Percentiles rank a stretch among this genome's conserved stretches.
Evolutionary conservation across 2,888 invertebrate genomes (phyloP).

Genomic region (Dryadula phaetusa): DNA sequence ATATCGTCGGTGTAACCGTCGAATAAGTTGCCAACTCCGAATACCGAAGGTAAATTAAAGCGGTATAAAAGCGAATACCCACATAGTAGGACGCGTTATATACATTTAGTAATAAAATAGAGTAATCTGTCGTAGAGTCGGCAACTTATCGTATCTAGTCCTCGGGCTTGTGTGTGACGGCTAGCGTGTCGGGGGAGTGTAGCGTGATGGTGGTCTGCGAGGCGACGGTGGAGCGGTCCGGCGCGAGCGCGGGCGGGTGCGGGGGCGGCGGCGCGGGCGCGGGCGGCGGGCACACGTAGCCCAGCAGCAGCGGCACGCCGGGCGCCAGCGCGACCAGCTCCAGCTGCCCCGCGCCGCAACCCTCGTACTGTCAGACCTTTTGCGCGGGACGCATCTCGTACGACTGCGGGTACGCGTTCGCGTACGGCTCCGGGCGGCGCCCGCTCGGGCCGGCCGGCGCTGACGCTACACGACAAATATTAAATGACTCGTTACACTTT

Average conservation of each 20-base stretch:
- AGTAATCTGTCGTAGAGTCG: conserved; percentile 6
- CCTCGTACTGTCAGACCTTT: conserved; percentile 85
- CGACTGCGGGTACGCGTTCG: conserved; percentile 89
- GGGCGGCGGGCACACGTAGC: conserved; percentile 65
- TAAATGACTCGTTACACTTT: background rate
- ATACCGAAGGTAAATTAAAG: background rate
- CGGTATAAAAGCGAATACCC: background rate
- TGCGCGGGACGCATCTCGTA: conserved; percentile 90
- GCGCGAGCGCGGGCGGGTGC: conserved; percentile 41
- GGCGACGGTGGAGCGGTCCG: conserved; percentile 59
- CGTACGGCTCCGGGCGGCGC: conserved; percentile 87
- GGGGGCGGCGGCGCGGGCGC: conserved; percentile 33
- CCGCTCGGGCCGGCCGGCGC: conserved; percentile 75
- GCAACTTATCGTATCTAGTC: conserved; percentile 15
- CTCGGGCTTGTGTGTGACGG: conserved; percentile 48
- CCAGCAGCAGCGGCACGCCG: conserved; percentile 72
- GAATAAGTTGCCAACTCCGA: conserved; percentile 13
- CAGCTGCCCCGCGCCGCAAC: conserved; percentile 64
- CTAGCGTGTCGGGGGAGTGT: conserved; percentile 69
- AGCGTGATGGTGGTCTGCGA: conserved; percentile 77
- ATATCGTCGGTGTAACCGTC: conserved; percentile 4
- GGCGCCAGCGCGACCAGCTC: conserved; percentile 73
- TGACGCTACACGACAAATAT: conserved; percentile 58
- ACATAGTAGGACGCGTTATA: conserved; percentile 2
- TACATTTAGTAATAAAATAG: conserved; percentile 20